A percentile compares a stretch with the other conserved stretches of the same genome.
Conservation (phyloP, 2,113 vertebrate genomes). For the Petrocephalus zakoni region DNA sequence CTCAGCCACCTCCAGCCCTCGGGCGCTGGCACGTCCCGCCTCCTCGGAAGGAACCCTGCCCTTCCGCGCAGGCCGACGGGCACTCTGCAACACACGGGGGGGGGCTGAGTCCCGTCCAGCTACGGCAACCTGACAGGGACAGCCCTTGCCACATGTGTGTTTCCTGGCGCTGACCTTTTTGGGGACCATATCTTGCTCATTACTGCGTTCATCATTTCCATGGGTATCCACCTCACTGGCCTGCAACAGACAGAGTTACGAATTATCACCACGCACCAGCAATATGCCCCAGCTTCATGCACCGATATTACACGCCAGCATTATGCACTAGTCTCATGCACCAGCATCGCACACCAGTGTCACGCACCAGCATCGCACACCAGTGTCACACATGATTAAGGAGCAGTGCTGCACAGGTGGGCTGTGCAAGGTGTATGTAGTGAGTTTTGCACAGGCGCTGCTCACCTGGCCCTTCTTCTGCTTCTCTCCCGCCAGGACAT, state of each 20-base stretch:
- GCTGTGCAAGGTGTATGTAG: not conserved
- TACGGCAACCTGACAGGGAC: not conserved
- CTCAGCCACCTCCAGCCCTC: not conserved
- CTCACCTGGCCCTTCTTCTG: not conserved
- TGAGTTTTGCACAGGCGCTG: not conserved
- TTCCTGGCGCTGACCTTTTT: slow-evolving; percentile 69
- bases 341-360: not conserved
- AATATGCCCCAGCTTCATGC: not conserved
- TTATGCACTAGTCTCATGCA: not conserved
- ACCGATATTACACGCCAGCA: no score
- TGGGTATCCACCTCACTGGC: slow-evolving; percentile 69
- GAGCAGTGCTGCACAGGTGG: not conserved
- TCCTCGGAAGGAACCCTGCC: not conserved
- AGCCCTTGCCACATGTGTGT: not conserved
- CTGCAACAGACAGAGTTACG: slow-evolving; percentile 50
- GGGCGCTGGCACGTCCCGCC: not conserved
- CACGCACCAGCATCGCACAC: not conserved
- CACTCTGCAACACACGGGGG: slow-evolving; percentile 3
- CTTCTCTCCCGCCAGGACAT: slow-evolving; percentile 40
- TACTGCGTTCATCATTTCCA: slow-evolving; percentile 75
- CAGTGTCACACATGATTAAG: not conserved
- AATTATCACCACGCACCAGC: not conserved
- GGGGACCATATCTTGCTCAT: slow-evolving; percentile 74
- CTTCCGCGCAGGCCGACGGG: not conserved
- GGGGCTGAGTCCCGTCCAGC: not conserved